These are phyloP conservation scores for Phalacrocorax pelagicus DNA, from an alignment of 2,113 vertebrate species.

Conservation along the genomic window DNA sequence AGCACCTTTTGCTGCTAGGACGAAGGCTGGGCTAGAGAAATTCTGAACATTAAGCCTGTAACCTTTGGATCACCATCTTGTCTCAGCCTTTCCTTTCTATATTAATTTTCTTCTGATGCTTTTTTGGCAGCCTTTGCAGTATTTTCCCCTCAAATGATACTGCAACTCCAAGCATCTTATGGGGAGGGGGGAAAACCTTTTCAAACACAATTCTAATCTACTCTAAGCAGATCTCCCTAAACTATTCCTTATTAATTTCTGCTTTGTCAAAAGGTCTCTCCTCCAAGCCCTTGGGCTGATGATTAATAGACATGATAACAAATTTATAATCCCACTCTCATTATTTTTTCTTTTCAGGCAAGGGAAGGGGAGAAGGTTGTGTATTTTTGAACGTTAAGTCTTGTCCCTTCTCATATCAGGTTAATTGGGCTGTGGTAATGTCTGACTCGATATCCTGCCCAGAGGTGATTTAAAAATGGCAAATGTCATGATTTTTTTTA, in stretches of 20 bases:
- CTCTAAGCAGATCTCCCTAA: slow-evolving; percentile 3
- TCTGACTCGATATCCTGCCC: slow-evolving; percentile 51
- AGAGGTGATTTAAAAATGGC: slow-evolving; percentile 58
- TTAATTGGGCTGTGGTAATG: slow-evolving; percentile 48
- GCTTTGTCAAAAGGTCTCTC: slow-evolving; percentile 15
- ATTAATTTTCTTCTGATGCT: background rate
- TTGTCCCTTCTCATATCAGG: slow-evolving; percentile 35
- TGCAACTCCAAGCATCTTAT: background rate
- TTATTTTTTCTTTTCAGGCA: slow-evolving; percentile 9
- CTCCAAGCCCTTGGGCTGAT: background rate
- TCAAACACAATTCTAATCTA: background rate
- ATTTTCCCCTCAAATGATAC: background rate
- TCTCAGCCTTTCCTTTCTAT: background rate
- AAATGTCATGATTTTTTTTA: slow-evolving; percentile 23
- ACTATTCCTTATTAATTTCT: slow-evolving; percentile 38
- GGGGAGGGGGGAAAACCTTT: background rate
- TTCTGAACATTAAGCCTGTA: background rate
- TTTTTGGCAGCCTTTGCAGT: slow-evolving; percentile 27
- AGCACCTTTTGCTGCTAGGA: background rate
- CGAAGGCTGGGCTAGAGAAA: background rate
- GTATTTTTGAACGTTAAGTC: background rate
- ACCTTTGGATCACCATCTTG: background rate
- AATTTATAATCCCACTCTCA: slow-evolving; percentile 5
- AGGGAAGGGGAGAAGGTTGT: background rate
- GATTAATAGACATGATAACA: slow-evolving; percentile 22